Base-by-base conservation (phyloP, 2,797 vertebrate species). In the Aplochiton taeniatus region DNA sequence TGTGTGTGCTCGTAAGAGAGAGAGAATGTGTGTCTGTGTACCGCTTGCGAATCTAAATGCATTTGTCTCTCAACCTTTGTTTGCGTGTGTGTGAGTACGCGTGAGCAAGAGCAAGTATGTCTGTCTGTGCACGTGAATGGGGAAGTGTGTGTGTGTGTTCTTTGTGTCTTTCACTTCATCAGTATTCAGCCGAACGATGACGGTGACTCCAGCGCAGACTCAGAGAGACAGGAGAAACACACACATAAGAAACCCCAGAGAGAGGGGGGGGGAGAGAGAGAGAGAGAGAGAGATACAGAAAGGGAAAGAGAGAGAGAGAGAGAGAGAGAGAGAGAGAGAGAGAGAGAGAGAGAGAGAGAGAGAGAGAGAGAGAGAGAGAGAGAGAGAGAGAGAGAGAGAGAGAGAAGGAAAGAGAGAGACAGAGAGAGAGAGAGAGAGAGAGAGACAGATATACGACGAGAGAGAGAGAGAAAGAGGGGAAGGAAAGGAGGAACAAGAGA, bases 241-340 rank as follows among this genome's bases (percentile, higher is more conserved):
- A 59, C 45, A 61, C 18, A n/a, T n/a, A 20, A 49, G 58, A 48
- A 41, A 48, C 68, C n/a, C 31, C 31, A 31, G 19, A 58, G 59
- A 9, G n/a, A 10, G 11, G 10, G 14, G 45, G 5, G 18, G 47
- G 51, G 8, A 31, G 17, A 17, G 44, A 11, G 11, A 14, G 17
- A 46, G 31, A 43, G 12, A 45, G 45, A 42, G 11, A 14, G 13
- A 45, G 47, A 13, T 12, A 42, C 19, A 17, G 18, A 9, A 13
- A 1, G 16, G 16, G 46, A 42, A 11, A 12, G 10, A n/a, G 53
- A 73, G 19, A 58, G 59, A 9, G n/a, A 10, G 11, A 14, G 14
- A 48, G 5, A 53, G 47, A 56, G 8, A 31, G 17, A 17, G 44
- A 11, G 11, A 14, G 17, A 46, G 31, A 43, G 12, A 58, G 45